Evolutionary conservation across 2,113 vertebrate genomes (phyloP), one percentile per base, ranked within the genome.

Genomic region (Sturnus vulgaris): DNA sequence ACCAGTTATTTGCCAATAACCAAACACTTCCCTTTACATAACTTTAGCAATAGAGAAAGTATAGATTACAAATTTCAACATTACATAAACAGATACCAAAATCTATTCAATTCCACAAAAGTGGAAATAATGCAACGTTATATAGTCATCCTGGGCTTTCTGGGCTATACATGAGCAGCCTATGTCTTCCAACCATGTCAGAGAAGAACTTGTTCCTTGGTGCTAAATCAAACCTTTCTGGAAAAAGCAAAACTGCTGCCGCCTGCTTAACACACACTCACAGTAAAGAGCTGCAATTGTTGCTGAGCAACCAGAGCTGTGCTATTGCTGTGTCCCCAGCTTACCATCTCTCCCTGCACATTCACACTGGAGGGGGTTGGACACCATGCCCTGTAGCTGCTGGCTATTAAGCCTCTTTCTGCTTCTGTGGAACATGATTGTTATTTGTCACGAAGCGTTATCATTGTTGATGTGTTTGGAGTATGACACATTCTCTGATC

Each of bases 291-390:
- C 78, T 72, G 66, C 39, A 85, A 39, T 6, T 47, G 86, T 85
- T 94, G 85, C 95, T 63, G 70, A 88, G 91, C 91, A 88, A 90
- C 95, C 7, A 0, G 53, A 92, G 82, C 35, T 10, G 0, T 24
- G 42, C 39, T 24, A 11, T 1, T 39, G 27, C 88, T 60, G 56
- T 53, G 66, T 47, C 35, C 44, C 42, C 24, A 5, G 86, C 61
- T 60, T 17, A 33, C 35, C 12, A 2, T 23, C 66, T 82, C 70
- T 50, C 12, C 11, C 53, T 64, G 33, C 23, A 25, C 17, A 16
- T 24, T 46, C 4, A 0, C 35, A 35, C 33, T 1, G 1, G 25
- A 75, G 21, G 52, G 59, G 28, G 15, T 1, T 49, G 47, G 77
- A 40, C 47, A 75, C 6, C 1, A 40, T 15, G 23, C 47, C 33